Base-by-base conservation (phyloP, 2,113 vertebrate genomes). In the Ranitomeya variabilis region DNA sequence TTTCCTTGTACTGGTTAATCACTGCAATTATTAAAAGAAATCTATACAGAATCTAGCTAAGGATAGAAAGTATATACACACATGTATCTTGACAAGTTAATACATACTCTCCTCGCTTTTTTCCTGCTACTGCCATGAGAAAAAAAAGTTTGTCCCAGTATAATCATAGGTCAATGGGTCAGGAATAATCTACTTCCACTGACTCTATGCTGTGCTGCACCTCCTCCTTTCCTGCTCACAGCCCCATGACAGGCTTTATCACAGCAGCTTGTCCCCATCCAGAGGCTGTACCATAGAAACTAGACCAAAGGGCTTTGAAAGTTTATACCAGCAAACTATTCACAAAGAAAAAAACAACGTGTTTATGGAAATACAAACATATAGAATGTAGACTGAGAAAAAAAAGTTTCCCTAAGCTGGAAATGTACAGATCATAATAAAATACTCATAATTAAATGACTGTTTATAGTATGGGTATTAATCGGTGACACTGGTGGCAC, bases 91-190 rank as follows among this genome's bases (percentile, higher is more conserved):
- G 13, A 52, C 71, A 76, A 21, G 3, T 19, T 51, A 69, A 69
- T 26, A 76, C 7, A 10, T 76, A 76, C 16, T 21, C 45, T 21
- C 37, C 45, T 76, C 18, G 1, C 69, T 74, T 10, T 26, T 74
- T 67, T 21, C 26, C 45, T 54, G 15, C 26, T 60, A 37, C 54
- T 60, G 55, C 57, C 31, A 37, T 57, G n/a, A 62, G 55, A 60
- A 81, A 31, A 23, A 71, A 81, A 60, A 6, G 15, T 31, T 55
- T 60, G 78, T 37, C 23, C n/a, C 79, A 60, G 16, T 60, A 60
- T 83, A 66, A 69, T 51, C 60, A 83, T 23, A n/a, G 73, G 45
- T 76, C 73, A 76, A 16, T 19, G 52, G 81, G 81, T 83, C 64
- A 83, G 12, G 8, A 54, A 67, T 69, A 69, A 67, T 83, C 81